Conservation (phyloP, 2,113 vertebrate genomes). For the Phrynocephalus versicolor region DNA sequence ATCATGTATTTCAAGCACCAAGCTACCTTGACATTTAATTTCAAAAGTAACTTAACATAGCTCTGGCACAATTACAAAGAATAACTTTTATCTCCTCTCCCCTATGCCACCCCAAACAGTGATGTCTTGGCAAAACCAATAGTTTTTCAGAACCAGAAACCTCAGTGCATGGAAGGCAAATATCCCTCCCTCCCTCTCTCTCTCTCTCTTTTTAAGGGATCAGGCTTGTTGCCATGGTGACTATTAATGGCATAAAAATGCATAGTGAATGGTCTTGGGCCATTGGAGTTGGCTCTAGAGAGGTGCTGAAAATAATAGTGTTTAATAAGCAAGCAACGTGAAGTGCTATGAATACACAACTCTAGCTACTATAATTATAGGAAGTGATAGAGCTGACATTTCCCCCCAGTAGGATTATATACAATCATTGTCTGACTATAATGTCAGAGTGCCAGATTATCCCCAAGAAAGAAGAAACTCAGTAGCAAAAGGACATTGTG, state of each 20-base stretch:
- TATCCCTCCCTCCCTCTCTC: slow-evolving; percentile 4
- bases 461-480: neutral
- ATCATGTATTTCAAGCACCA: slow-evolving; percentile 46
- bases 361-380: slow-evolving; percentile 19
- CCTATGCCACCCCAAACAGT: rapidly evolving
- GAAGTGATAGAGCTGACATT: neutral
- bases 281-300: slow-evolving; percentile 27
- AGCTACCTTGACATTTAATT: slow-evolving; percentile 68
- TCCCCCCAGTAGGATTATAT: neutral
- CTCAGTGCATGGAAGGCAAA: slow-evolving; percentile 43
- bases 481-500: neutral
- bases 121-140: slow-evolving; percentile 47
- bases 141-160: slow-evolving; percentile 56
- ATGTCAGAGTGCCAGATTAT: neutral
- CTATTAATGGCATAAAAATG: slow-evolving; percentile 51
- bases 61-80: slow-evolving; percentile 4
- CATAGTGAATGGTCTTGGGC: slow-evolving; percentile 36
- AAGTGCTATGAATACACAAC: slow-evolving; percentile 25
- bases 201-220: slow-evolving; percentile 34
- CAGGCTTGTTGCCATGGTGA: slow-evolving; percentile 1
- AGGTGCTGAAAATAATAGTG: slow-evolving; percentile 18
- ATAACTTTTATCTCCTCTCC: neutral
- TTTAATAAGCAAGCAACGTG: slow-evolving; percentile 39
- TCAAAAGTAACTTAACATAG: slow-evolving; percentile 53
- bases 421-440: neutral